Evolutionary conservation across 2,888 invertebrate genomes (phyloP).

Genomic region (Pseudolycoriella hygida): DNA sequence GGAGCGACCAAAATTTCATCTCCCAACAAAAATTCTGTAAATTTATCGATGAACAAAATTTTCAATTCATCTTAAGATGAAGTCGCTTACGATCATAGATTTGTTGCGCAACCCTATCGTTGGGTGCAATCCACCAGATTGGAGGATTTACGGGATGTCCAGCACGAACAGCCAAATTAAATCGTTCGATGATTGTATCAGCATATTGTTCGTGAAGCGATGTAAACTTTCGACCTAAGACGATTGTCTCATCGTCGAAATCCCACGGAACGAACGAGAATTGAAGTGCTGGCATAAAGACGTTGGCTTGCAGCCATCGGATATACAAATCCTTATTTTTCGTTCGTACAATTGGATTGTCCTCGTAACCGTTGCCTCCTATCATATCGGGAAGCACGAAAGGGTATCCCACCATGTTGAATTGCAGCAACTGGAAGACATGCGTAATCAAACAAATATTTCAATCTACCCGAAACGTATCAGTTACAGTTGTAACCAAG

Average conservation of each 20-base stretch:
- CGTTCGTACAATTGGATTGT: slow-evolving; percentile 24
- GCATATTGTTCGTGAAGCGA: slow-evolving; percentile 44
- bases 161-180: slow-evolving; percentile 36
- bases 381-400: slow-evolving; percentile 65
- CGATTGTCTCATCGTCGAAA: slow-evolving; percentile 39
- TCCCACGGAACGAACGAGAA: slow-evolving; percentile 65
- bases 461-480: no score
- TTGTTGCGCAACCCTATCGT: slow-evolving; percentile 38
- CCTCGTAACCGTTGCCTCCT: slow-evolving; percentile 37
- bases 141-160: slow-evolving; percentile 61
- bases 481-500: slow-evolving; percentile 39
- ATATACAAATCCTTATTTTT: slow-evolving; percentile 41
- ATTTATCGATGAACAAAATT: slow-evolving; percentile 1
- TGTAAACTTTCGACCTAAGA: slow-evolving; percentile 43
- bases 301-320: slow-evolving; percentile 57
- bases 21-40: slow-evolving; percentile 61
- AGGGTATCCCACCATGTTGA: slow-evolving; percentile 33
- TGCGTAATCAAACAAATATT: no score
- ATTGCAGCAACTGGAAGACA: slow-evolving; percentile 23
- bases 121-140: slow-evolving; percentile 70
- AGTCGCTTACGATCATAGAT: slow-evolving; percentile 36
- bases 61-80: neutral
- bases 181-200: slow-evolving; percentile 40
- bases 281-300: slow-evolving; percentile 61
- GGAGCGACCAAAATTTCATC: slow-evolving; percentile 64